phyloP scores from a whole-genome alignment of 2,797 vertebrate genomes.

The Distichodus sexfasciatus region DNA sequence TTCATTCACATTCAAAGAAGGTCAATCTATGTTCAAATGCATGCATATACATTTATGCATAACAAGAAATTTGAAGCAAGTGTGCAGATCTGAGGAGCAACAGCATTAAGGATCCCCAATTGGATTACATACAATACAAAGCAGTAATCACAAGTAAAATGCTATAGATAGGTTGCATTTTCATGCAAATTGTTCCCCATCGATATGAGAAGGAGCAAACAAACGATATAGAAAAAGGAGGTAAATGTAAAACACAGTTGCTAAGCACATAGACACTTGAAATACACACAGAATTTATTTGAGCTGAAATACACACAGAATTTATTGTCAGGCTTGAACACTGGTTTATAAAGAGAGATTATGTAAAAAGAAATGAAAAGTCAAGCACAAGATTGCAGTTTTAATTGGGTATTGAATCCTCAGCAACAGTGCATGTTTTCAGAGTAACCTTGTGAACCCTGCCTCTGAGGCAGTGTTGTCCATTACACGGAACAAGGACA shows the following conservation, averaged over 20 bases:
- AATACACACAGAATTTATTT: neutral
- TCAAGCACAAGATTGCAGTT: neutral
- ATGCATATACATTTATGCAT: neutral
- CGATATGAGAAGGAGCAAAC: neutral
- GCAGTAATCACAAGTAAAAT: neutral
- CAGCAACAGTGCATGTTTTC: neutral
- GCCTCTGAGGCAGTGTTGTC: neutral
- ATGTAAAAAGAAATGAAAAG: neutral
- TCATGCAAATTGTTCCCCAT: neutral
- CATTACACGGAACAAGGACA: slow-evolving; percentile 7
- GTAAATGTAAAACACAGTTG: neutral
- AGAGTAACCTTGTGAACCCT: neutral
- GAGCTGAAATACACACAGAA: neutral
- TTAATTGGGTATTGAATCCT: neutral
- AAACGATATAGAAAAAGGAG: neutral
- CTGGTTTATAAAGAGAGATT: neutral
- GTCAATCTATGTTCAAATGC: neutral
- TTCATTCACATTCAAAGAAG: slow-evolving; percentile 5
- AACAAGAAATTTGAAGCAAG: neutral
- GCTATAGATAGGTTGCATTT: neutral
- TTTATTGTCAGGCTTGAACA: neutral
- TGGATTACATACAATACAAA: slow-evolving; percentile 1
- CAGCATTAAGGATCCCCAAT: neutral
- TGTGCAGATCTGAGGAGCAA: neutral
- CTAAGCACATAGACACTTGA: neutral